phyloP scores from a whole-genome alignment of 2,888 invertebrate species.

The Apamea crenata region DNA sequence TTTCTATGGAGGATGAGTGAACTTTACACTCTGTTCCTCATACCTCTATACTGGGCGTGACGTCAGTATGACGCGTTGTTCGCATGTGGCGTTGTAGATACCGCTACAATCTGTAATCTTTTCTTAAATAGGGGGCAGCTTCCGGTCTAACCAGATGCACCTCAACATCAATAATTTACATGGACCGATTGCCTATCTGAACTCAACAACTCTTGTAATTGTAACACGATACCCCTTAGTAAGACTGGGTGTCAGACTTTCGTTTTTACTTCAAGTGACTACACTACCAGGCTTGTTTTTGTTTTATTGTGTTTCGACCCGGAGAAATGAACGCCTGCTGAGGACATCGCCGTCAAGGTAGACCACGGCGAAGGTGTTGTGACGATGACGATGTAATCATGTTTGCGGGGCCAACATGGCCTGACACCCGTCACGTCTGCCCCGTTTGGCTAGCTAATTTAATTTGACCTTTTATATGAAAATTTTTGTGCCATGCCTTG shows the following conservation, averaged over 20 bases:
- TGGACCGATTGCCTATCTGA: neutral
- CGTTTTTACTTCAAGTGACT: too few species aligned
- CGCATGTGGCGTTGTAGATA: too few species aligned
- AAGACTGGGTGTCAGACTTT: neutral
- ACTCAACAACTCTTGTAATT: neutral
- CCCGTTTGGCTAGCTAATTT: neutral
- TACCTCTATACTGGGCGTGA: too few species aligned
- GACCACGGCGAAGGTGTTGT: neutral
- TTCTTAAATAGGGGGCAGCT: neutral
- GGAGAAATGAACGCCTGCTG: neutral
- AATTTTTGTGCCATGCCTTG: neutral
- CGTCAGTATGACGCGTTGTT: too few species aligned
- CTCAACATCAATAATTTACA: neutral
- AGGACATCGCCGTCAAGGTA: neutral
- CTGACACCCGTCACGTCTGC: neutral
- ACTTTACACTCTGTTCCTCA: too few species aligned
- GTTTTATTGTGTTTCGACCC: neutral
- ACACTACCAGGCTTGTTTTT: neutral
- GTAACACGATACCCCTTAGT: neutral
- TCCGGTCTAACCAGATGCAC: neutral
- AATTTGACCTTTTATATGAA: neutral
- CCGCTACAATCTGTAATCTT: too few species aligned
- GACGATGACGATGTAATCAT: neutral
- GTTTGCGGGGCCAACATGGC: neutral
- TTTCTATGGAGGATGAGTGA: too few species aligned